Percentiles rank a stretch among this genome's conserved stretches.
Evolutionary conservation across 2,797 vertebrate species (phyloP).

Genomic region (Macropodus opercularis): DNA sequence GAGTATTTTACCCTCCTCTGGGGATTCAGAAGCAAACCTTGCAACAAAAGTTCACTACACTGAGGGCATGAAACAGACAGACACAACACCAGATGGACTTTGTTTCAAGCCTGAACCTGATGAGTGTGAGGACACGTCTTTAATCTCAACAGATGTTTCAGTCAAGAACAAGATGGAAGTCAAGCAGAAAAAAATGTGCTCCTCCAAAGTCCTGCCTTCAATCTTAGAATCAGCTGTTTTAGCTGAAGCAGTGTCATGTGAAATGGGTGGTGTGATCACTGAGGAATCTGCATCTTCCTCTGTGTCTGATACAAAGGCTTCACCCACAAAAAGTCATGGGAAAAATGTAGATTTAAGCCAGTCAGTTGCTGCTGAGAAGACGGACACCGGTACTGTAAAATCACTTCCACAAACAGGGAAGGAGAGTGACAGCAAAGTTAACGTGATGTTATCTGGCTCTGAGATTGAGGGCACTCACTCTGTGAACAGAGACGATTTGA

Average conservation of each 20-base stretch:
- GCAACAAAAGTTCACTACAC: slow-evolving; percentile 7
- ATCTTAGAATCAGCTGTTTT: slow-evolving; percentile 40
- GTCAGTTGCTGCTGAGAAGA: slow-evolving; percentile 30
- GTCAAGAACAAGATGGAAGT: slow-evolving; percentile 21
- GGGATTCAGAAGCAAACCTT: slow-evolving; percentile 17
- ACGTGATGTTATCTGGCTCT: slow-evolving; percentile 17
- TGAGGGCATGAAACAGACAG: slow-evolving; percentile 16
- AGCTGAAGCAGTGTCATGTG: slow-evolving; percentile 48
- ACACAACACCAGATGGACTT: slow-evolving; percentile 13
- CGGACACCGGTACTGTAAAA: slow-evolving; percentile 4
- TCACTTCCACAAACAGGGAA: slow-evolving; percentile 16
- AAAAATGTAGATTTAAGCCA: slow-evolving; percentile 19
- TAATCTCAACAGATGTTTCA: slow-evolving; percentile 21
- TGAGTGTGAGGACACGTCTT: slow-evolving; percentile 15
- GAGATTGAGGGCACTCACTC: slow-evolving; percentile 20
- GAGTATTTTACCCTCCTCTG: slow-evolving; percentile 5
- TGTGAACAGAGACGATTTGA: slow-evolving; percentile 29
- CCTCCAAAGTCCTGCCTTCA: slow-evolving; percentile 24
- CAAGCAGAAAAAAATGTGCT: slow-evolving; percentile 8
- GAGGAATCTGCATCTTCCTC: slow-evolving; percentile 57
- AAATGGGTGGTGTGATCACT: slow-evolving; percentile 31
- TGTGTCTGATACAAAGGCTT: slow-evolving; percentile 21
- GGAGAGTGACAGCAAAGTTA: slow-evolving; percentile 21
- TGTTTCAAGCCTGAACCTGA: slow-evolving; percentile 22
- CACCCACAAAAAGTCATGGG: slow-evolving; percentile 29